phyloP scores from a whole-genome alignment of 2,797 vertebrate genomes.

The Sparidentex hasta region DNA sequence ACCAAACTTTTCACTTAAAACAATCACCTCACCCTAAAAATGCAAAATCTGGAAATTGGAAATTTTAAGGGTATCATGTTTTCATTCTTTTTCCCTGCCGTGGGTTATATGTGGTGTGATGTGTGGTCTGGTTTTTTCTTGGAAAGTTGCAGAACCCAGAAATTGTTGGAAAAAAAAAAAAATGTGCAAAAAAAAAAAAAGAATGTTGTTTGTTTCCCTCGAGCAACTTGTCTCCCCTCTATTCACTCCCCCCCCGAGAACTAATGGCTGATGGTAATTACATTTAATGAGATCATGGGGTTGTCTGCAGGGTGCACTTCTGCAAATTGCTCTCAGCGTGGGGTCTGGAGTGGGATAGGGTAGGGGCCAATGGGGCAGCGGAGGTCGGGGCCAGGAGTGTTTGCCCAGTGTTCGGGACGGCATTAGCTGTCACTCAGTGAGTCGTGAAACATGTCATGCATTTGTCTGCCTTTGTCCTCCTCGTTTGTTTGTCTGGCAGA shows the following conservation, averaged over 20 bases:
- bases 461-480: slow-evolving; percentile 77
- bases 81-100: not conserved
- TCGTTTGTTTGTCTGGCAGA: slow-evolving; percentile 75
- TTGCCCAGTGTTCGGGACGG: slow-evolving; percentile 67
- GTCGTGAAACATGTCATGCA: slow-evolving; percentile 63
- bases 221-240: slow-evolving; percentile 29
- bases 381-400: slow-evolving; percentile 61
- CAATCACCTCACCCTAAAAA: not conserved
- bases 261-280: slow-evolving; percentile 85
- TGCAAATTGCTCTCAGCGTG: slow-evolving; percentile 87
- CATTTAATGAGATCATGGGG: slow-evolving; percentile 86
- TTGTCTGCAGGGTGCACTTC: slow-evolving; percentile 79
- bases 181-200: slow-evolving; percentile 15
- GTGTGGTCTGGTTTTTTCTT: not conserved
- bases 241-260: slow-evolving; percentile 40
- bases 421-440: slow-evolving; percentile 70
- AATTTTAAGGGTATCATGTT: not conserved
- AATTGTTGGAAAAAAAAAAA: not conserved
- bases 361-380: slow-evolving; percentile 40
- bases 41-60: not conserved
- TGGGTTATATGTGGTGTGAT: not conserved
- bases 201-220: slow-evolving; percentile 34
- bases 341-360: slow-evolving; percentile 71
- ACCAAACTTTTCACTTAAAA: not conserved
- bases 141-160: not conserved